These are phyloP conservation scores for Turritopsis rubra DNA, from an alignment of 30 jellyfish, hydroid and myxozoan species.

Conservation along the genomic window DNA sequence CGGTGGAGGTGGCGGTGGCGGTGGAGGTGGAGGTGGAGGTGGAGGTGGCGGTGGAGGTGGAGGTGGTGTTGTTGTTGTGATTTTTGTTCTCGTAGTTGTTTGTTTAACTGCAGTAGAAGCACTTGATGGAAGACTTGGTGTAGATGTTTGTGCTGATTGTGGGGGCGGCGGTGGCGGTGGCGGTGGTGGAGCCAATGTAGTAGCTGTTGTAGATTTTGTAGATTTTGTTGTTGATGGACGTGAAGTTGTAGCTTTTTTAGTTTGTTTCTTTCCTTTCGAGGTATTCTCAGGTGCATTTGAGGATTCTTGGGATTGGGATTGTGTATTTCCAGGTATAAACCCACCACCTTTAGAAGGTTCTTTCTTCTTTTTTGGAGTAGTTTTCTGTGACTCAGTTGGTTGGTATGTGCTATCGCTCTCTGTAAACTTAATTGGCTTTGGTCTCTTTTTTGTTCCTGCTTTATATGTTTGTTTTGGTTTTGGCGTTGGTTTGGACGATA, in stretches of 20 bases:
- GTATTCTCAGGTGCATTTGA: not conserved
- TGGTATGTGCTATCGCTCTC: not conserved
- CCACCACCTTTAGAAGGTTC: not conserved
- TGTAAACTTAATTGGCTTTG: not conserved
- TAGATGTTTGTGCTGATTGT: not conserved
- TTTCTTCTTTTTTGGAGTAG: not conserved
- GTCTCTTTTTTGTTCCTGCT: not conserved
- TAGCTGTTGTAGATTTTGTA: not conserved
- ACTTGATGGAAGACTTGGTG: not conserved
- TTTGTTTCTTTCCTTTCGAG: not conserved
- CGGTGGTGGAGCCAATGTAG: not conserved
- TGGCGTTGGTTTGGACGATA: not conserved
- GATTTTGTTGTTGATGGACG: not conserved
- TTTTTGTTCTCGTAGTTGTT: not conserved
- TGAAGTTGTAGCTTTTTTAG: not conserved
- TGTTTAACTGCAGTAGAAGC: not conserved
- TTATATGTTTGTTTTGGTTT: not conserved
- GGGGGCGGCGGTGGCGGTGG: not conserved
- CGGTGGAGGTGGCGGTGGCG: not conserved
- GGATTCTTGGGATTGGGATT: not conserved
- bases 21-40: not conserved
- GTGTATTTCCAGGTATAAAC: not conserved
- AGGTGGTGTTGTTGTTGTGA: slow-evolving; percentile 1
- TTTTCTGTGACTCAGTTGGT: not conserved
- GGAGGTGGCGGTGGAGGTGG: not conserved